Conservation (phyloP, 2,888 invertebrate genomes). For the Tetramorium bicarinatum region DNA sequence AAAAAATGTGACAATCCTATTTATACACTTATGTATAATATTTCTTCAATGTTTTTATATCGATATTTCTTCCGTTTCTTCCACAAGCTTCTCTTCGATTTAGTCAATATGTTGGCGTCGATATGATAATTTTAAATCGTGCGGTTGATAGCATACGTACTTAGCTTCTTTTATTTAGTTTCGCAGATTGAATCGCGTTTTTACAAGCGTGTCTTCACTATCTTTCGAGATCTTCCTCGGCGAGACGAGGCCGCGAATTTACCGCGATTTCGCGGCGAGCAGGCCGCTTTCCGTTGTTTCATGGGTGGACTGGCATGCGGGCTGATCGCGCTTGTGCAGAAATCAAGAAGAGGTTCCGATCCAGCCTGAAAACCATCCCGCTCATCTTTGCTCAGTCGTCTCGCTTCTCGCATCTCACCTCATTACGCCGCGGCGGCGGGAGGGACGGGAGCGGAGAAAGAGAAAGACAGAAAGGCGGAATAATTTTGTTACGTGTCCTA, state of each 20-base stretch:
- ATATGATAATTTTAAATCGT: not conserved
- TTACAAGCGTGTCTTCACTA: not conserved
- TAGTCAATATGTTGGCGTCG: not conserved
- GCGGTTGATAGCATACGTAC: not conserved
- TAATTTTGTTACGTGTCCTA: constrained; percentile 17
- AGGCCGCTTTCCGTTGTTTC: constrained; percentile 82
- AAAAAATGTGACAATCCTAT: not conserved
- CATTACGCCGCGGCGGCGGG: constrained; percentile 11
- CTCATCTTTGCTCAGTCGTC: constrained; percentile 64
- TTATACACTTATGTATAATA: not conserved
- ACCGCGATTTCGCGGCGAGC: constrained; percentile 62
- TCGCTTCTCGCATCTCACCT: constrained; percentile 46
- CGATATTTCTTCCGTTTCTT: not conserved
- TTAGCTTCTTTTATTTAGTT: not conserved
- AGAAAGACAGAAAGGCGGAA: constrained; percentile 7
- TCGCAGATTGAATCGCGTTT: not conserved
- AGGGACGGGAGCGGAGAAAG: constrained; percentile 36
- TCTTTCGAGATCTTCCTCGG: not conserved
- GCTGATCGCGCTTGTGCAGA: constrained; percentile 77
- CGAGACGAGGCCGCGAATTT: not conserved
- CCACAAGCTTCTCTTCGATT: not conserved
- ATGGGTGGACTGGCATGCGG: constrained; percentile 83
- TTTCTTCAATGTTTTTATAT: no score
- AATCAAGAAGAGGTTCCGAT: constrained; percentile 78
- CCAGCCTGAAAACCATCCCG: constrained; percentile 84